Percentiles rank a stretch among this genome's conserved stretches.
Conservation (phyloP, 2,113 vertebrate species). For the Scalopus aquaticus region DNA sequence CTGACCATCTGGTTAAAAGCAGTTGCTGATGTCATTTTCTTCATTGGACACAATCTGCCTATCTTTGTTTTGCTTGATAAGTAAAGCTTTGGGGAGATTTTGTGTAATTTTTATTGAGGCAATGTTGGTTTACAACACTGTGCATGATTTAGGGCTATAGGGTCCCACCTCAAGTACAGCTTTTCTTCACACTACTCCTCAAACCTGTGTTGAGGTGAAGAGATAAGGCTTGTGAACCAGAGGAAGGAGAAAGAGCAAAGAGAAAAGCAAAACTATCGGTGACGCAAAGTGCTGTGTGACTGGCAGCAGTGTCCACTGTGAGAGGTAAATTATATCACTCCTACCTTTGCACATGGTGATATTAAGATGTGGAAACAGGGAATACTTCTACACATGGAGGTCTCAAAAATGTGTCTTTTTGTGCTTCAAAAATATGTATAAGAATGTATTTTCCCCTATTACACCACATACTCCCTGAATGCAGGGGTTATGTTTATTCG, state of each 20-base stretch:
- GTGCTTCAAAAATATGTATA: not conserved
- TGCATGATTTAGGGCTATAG: no score
- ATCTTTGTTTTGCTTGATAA: not conserved
- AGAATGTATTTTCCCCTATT: not conserved
- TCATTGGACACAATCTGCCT: not conserved
- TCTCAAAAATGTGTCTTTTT: not conserved
- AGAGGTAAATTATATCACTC: not conserved
- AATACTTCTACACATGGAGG: not conserved
- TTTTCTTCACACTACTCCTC: not conserved
- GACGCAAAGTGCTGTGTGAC: not conserved
- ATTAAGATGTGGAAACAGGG: not conserved
- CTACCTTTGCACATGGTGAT: not conserved
- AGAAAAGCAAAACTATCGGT: not conserved
- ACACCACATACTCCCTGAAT: not conserved
- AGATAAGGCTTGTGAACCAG: not conserved
- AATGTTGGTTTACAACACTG: no score
- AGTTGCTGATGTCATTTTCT: not conserved
- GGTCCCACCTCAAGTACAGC: no score
- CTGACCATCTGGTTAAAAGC: not conserved
- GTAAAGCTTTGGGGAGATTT: no score
- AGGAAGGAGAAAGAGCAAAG: not conserved
- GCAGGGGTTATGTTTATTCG: not conserved
- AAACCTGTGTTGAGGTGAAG: not conserved
- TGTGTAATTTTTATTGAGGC: no score
- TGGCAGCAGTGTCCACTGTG: not conserved